Evolutionary conservation across 2,113 vertebrate genomes (phyloP), one percentile per base, ranked within the genome.

Genomic region (Caloenas nicobarica): DNA sequence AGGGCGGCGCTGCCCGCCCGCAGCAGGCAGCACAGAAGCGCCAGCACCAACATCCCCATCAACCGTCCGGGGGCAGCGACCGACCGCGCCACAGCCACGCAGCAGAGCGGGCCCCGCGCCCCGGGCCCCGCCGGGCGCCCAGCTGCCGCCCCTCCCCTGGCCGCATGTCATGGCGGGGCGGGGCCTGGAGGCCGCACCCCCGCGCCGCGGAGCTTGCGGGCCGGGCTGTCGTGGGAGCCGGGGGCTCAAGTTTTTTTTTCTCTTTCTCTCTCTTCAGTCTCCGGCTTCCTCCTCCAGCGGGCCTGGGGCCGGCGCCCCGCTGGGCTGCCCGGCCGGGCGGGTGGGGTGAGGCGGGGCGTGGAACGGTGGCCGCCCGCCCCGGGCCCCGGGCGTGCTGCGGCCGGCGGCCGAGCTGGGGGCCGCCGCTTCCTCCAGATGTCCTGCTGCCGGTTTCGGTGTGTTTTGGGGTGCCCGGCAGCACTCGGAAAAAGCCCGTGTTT

Each of bases 401-500:
- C 8, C 5, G 3, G 8, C 5, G 10, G 13, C 4, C 4, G 13
- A 7, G 4, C 3, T 15, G 1, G 13, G 36, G 5, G 16, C 3
- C 2, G 3, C 8, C 0, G 5, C 2, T 9, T 14, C 5, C 5
- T 5, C 0, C 0, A 24, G 14, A 3, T 8, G 42, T 3, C 5
- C 5, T 1, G 9, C 2, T 0, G 33, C 5, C 1, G 4, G 0
- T 4, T 22, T 11, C 9, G 26, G 6, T 2, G 54, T 4, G 56
- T 1, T 25, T 24, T 4, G 11, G 13, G 3, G 31, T 2, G 13
- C 21, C 5, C 4, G 2, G 60, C 8, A 7, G 15, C 2, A 2
- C n/a, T 9, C 13, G 26, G 22, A 5, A 5, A 11, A 18, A 58
- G 22, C 11, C 16, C 2, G 2, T 3, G 22, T 22, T 61, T 26